These are phyloP conservation scores for Caracal caracal DNA, from an alignment of 2,113 vertebrate genomes.

Conservation along the genomic window DNA sequence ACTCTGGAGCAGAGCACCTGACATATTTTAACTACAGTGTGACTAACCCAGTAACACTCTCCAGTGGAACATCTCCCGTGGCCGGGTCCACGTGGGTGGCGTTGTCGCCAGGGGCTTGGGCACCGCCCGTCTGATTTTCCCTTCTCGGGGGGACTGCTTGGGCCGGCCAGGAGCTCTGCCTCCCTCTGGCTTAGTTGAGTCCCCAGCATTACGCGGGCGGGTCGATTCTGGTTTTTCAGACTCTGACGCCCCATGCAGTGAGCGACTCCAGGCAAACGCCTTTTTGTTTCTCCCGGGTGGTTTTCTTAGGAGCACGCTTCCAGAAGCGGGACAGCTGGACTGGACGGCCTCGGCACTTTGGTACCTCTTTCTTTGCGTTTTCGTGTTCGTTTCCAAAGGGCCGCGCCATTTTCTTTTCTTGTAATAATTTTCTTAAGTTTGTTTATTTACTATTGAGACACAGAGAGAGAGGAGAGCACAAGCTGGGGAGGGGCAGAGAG, in stretches of 20 bases:
- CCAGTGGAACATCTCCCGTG: rapidly evolving
- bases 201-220: rapidly evolving
- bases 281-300: neutral
- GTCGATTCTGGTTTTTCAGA: rapidly evolving
- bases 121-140: neutral
- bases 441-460: no score
- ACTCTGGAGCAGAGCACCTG: neutral
- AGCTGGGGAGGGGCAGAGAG: no score
- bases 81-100: neutral
- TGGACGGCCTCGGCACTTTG: rapidly evolving
- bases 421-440: no score
- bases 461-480: no score
- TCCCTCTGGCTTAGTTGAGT: rapidly evolving
- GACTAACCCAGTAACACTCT: rapidly evolving
- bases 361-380: rapidly evolving
- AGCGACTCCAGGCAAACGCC: no score
- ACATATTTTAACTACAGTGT: no score
- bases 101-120: rapidly evolving
- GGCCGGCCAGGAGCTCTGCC: no score
- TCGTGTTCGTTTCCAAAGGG: neutral
- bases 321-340: rapidly evolving
- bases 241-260: rapidly evolving
- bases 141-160: rapidly evolving
- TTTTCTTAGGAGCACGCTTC: neutral
- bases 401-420: neutral